Evolutionary conservation across 2,113 vertebrate genomes (phyloP).

Genomic region (Alosa alosa): DNA sequence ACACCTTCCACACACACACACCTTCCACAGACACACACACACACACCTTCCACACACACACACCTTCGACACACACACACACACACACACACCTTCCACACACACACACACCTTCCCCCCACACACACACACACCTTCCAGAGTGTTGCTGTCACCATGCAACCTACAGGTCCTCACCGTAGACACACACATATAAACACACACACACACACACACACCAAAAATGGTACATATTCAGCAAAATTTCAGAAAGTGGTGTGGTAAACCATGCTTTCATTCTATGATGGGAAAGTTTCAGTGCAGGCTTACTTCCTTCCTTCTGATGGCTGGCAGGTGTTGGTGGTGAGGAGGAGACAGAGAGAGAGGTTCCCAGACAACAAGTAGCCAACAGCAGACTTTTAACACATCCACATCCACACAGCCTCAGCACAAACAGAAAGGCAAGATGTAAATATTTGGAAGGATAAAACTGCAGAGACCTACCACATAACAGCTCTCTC

Average conservation of each 20-base stretch:
- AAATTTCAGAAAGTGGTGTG: too few species aligned
- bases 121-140: neutral
- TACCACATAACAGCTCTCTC: neutral
- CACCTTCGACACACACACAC: too few species aligned
- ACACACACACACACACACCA: neutral
- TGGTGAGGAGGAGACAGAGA: constrained; percentile 33
- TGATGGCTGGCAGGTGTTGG: too few species aligned
- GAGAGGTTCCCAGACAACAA: constrained; percentile 29
- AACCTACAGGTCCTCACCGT: too few species aligned
- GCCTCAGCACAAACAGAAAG: constrained; percentile 83
- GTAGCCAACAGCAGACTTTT: constrained; percentile 30
- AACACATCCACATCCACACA: constrained; percentile 51
- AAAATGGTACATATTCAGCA: too few species aligned
- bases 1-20: neutral
- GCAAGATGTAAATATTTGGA: constrained; percentile 93
- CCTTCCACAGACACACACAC: neutral
- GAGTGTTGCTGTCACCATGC: neutral
- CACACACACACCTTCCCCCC: too few species aligned
- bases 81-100: too few species aligned
- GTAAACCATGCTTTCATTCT: neutral
- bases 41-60: neutral
- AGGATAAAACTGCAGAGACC: constrained; percentile 72
- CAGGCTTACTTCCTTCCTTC: too few species aligned
- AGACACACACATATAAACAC: too few species aligned
- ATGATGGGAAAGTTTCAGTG: neutral